A percentile compares a stretch with the other conserved stretches of the same genome.
These are phyloP conservation scores for Yponomeuta malinellus DNA, from an alignment of 2,888 invertebrate genomes.

Conservation along the genomic window DNA sequence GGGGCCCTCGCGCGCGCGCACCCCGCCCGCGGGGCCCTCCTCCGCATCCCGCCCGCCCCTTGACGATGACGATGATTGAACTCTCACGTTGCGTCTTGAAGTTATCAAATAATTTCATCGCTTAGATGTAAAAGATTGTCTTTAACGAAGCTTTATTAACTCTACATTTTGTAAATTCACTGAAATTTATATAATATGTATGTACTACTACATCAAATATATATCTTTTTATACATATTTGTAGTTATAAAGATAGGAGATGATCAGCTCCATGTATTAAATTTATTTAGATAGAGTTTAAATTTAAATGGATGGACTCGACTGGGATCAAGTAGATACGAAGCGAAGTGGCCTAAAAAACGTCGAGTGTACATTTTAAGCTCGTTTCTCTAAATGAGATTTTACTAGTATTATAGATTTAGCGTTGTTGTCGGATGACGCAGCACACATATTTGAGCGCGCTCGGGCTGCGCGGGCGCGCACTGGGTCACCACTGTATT, in stretches of 20 bases:
- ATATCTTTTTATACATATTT: slow-evolving; percentile 74
- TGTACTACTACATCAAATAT: slow-evolving; percentile 20
- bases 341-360: slow-evolving; percentile 62
- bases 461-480: not conserved
- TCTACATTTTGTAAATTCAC: slow-evolving; percentile 73
- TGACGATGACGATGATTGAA: slow-evolving; percentile 35
- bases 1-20: slow-evolving; percentile 22
- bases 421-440: slow-evolving; percentile 7
- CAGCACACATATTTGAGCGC: slow-evolving; percentile 8
- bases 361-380: slow-evolving; percentile 35
- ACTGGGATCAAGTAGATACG: slow-evolving; percentile 67
- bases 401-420: slow-evolving; percentile 7
- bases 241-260: slow-evolving; percentile 59
- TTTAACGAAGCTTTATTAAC: slow-evolving; percentile 75
- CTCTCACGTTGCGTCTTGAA: slow-evolving; percentile 66
- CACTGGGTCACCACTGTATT: slow-evolving; percentile 18
- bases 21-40: slow-evolving; percentile 1
- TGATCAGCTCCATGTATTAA: slow-evolving; percentile 66
- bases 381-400: slow-evolving; percentile 17
- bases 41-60: slow-evolving; percentile 26
- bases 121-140: slow-evolving; percentile 65
- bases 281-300: slow-evolving; percentile 59
- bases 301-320: slow-evolving; percentile 58
- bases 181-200: slow-evolving; percentile 52
- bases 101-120: slow-evolving; percentile 74